phyloP scores from a whole-genome alignment of 2,113 vertebrate species.

The Danionella cerebrum region DNA sequence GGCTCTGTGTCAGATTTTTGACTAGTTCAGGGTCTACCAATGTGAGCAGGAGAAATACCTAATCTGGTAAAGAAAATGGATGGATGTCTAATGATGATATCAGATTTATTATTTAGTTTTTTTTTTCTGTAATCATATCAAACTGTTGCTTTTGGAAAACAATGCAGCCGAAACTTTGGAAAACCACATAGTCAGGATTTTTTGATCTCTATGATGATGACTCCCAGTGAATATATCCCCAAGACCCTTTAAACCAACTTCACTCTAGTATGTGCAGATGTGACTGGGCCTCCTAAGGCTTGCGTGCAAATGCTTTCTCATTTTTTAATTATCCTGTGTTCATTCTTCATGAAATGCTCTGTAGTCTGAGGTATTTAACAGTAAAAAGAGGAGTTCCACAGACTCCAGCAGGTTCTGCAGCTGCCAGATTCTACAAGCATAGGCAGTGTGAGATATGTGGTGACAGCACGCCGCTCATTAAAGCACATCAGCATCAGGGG shows the following conservation, averaged over 20 bases:
- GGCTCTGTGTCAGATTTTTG: too few relatives aligned
- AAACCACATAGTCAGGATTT: not conserved
- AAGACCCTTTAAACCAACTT: too few relatives aligned
- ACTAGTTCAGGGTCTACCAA: too few relatives aligned
- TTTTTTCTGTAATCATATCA: too few relatives aligned
- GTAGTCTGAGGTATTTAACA: constrained; percentile 35
- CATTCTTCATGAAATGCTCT: constrained; percentile 2
- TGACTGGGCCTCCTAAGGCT: not conserved
- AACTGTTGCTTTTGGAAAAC: too few relatives aligned
- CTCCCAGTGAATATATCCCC: too few relatives aligned
- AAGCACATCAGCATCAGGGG: constrained; percentile 67
- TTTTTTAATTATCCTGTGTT: not conserved
- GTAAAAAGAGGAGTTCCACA: constrained; percentile 55
- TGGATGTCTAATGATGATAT: too few relatives aligned
- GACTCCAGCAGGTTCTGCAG: constrained; percentile 84
- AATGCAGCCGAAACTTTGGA: too few relatives aligned
- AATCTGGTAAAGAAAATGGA: too few relatives aligned
- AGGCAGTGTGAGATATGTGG: constrained; percentile 68
- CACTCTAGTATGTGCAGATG: not conserved
- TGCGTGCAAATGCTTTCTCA: not conserved
- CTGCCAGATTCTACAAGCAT: constrained; percentile 96
- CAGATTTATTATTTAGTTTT: too few relatives aligned
- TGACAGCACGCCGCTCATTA: constrained; percentile 74
- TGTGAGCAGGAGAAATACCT: too few relatives aligned
- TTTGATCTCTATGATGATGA: too few relatives aligned